phyloP scores from a whole-genome alignment of 2,113 vertebrate species.

The Neolamprologus ventralis region DNA sequence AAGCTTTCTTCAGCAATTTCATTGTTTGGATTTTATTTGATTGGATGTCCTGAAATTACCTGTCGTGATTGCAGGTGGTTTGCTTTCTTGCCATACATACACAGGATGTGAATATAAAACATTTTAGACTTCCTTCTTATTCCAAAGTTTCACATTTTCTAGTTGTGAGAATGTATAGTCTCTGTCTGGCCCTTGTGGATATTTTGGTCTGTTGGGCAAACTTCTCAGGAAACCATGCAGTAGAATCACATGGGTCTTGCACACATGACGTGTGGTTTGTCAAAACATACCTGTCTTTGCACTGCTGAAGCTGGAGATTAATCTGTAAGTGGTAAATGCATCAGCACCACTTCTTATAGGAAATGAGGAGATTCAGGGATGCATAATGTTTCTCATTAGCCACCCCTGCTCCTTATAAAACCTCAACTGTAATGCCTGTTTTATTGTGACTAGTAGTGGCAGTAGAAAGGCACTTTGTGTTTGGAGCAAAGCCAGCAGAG shows the following conservation, averaged over 20 bases:
- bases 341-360: constrained; percentile 9
- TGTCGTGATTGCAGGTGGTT: background rate
- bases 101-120: background rate
- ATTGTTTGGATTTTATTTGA: background rate
- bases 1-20: background rate
- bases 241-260: background rate
- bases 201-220: background rate
- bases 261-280: constrained; percentile 7
- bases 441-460: constrained; percentile 38
- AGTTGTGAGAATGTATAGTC: background rate
- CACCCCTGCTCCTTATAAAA: constrained; percentile 3
- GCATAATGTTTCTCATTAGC: constrained; percentile 24
- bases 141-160: background rate
- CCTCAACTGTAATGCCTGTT: constrained; percentile 24
- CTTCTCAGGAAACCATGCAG: background rate
- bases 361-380: background rate
- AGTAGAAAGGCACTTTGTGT: constrained; percentile 37
- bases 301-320: constrained; percentile 6
- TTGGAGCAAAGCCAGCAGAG: constrained; percentile 36
- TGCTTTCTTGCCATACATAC: background rate
- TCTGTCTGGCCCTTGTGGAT: background rate
- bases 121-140: background rate
- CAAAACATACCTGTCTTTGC: constrained; percentile 27
- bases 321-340: constrained; percentile 43
- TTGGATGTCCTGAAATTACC: background rate